A percentile compares a stretch with the other conserved stretches of the same genome.
Conservation (phyloP, 92 coral and sea anemone species). For the Nematostella vectensis region DNA sequence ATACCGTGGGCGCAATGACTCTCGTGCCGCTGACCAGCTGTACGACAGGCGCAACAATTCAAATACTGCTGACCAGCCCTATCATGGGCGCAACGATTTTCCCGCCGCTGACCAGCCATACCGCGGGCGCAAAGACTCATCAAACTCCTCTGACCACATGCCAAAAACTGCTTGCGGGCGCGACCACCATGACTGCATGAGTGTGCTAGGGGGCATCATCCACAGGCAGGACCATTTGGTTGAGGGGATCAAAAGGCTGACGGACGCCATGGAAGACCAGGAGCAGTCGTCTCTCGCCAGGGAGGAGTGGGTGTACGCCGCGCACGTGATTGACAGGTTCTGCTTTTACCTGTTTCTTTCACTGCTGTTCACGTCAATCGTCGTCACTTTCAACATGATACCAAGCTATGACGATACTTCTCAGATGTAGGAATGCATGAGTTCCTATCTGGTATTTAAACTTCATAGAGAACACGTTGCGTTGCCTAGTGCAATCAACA, state of each 20-base stretch:
- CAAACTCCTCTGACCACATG: conserved; percentile 16
- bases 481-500: too few species aligned
- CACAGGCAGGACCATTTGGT: conserved; percentile 85
- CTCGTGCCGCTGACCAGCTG: background rate
- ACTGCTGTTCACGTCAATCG: conserved; percentile 45
- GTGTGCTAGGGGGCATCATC: conserved; percentile 18
- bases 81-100: background rate
- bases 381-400: conserved; percentile 45
- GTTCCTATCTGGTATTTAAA: too few species aligned
- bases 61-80: too few species aligned
- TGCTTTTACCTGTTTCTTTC: conserved; percentile 58
- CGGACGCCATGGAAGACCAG: conserved; percentile 62
- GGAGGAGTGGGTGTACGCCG: conserved; percentile 89
- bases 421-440: too few species aligned
- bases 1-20: background rate
- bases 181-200: conserved; percentile 4
- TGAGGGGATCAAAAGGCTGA: conserved; percentile 58
- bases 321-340: conserved; percentile 79
- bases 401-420: conserved; percentile 9
- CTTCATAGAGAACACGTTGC: too few species aligned
- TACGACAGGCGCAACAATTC: background rate
- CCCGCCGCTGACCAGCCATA: background rate
- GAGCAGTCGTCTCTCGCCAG: conserved; percentile 48
- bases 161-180: conserved; percentile 5
- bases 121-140: background rate